phyloP scores from a whole-genome alignment of 2,113 vertebrate species.

The Cichladusa arquata region DNA sequence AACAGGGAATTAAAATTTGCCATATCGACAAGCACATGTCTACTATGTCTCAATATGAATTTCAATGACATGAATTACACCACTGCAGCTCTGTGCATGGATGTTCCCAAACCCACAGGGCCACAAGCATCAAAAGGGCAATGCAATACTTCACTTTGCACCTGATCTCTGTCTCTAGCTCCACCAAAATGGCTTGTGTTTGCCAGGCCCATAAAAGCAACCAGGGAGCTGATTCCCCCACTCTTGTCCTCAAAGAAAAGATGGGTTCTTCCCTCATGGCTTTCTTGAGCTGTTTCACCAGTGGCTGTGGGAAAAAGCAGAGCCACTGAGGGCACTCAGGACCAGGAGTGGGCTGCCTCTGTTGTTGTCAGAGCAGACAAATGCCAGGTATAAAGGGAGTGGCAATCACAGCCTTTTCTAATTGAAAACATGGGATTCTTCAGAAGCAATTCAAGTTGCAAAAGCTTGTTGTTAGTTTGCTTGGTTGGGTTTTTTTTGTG shows the following conservation, averaged over 20 bases:
- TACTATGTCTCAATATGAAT: neutral
- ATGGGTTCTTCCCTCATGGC: neutral
- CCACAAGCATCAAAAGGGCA: neutral
- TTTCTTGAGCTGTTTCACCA: neutral
- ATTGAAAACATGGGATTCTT: neutral
- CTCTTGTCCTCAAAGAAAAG: neutral
- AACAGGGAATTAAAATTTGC: neutral
- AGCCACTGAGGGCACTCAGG: neutral
- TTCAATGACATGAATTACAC: neutral
- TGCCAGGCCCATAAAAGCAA: neutral
- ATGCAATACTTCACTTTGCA: neutral
- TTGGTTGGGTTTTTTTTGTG: neutral
- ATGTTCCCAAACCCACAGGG: neutral
- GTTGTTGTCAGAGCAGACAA: accelerated
- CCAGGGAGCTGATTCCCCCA: neutral
- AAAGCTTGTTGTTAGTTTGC: neutral
- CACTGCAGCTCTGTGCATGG: neutral
- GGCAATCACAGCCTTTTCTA: neutral
- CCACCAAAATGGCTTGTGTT: neutral
- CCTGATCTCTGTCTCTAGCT: neutral
- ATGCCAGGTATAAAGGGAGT: neutral
- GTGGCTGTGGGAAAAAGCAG: accelerated
- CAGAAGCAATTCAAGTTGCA: neutral
- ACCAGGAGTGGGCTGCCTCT: neutral
- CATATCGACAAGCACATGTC: accelerated